phyloP scores from a whole-genome alignment of 64 coral and sea anemone genomes.

The Montipora cactus region DNA sequence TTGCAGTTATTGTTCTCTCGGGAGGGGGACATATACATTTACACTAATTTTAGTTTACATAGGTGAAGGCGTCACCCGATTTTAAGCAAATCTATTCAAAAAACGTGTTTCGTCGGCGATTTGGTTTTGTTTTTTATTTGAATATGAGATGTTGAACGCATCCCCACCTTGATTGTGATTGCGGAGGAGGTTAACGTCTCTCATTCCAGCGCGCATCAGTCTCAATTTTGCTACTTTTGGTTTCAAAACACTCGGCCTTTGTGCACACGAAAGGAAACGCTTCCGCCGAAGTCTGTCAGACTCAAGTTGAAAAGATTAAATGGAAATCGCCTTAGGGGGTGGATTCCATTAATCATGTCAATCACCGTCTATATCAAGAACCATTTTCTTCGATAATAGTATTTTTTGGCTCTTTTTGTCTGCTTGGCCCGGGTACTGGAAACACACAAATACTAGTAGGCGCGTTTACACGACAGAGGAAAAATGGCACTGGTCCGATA shows the following conservation, averaged over 20 bases:
- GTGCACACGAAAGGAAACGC: slow-evolving; percentile 6
- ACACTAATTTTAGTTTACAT: neutral
- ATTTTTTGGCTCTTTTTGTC: too few relatives aligned
- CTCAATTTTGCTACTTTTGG: neutral
- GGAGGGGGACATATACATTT: neutral
- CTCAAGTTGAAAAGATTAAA: neutral
- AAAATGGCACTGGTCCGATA: too few relatives aligned
- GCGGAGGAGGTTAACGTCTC: too few relatives aligned
- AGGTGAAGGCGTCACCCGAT: neutral
- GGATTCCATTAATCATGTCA: neutral
- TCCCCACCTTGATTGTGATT: neutral
- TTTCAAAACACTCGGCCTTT: slow-evolving; percentile 11
- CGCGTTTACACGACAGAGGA: too few relatives aligned
- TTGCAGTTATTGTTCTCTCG: neutral
- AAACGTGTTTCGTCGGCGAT: neutral
- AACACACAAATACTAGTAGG: too few relatives aligned
- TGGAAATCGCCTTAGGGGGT: neutral
- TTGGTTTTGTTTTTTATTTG: neutral
- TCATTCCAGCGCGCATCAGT: neutral
- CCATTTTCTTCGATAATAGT: too few relatives aligned
- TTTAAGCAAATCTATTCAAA: neutral
- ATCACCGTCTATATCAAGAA: neutral
- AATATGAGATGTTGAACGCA: neutral
- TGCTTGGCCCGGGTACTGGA: too few relatives aligned
- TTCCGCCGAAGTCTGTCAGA: neutral